Evolutionary conservation across 2,888 invertebrate species (phyloP), one percentile per base, ranked within the genome.

Genomic region (Megalurothrips usitatus): DNA sequence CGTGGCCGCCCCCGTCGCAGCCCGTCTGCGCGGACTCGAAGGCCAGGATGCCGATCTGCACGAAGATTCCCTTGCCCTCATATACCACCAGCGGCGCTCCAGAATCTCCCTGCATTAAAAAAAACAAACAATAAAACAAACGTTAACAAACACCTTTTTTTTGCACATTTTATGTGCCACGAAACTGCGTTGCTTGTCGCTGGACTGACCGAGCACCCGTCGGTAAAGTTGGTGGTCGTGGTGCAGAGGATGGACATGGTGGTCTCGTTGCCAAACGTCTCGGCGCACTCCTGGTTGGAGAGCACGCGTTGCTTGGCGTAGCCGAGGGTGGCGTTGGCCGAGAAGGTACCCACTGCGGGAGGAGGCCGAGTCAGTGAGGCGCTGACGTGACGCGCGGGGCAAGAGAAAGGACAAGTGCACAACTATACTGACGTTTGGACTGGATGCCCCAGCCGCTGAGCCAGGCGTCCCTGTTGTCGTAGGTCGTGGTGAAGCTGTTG

Each of bases 91-190:
- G 82, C 43, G 85, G 85, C 17, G 85, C 85, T 79, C 85, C 85
- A 75, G 85, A 84, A 82, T 85, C 85, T 63, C 85, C 85, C 85
- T 85, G 83, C 14, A 81, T 78, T 52, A 58, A 52, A 52, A 83
- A n/a, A 81, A 52, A 23, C 19, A 58, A 19, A 58, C 58, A 14
- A 14, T 58, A 58, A 4, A 9, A n/a, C n/a, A 17, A 52, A 52
- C 8, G 63, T 9, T 9, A n/a, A 63, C 19, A n/a, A 4, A 68
- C 68, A 23, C 68, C 0, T 8, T 19, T 68, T 9, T n/a, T n/a
- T n/a, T n/a, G n/a, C n/a, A n/a, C n/a, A n/a, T n/a, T n/a, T n/a
- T n/a, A n/a, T n/a, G n/a, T n/a, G n/a, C n/a, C n/a, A n/a, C n/a
- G n/a, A n/a, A n/a, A n/a, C 34, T 43, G 34, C 34, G n/a, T n/a